These are phyloP conservation scores for Echinarachnius parma DNA, from an alignment of 53 echinoderm and acorn worm genomes.

Conservation along the genomic window DNA sequence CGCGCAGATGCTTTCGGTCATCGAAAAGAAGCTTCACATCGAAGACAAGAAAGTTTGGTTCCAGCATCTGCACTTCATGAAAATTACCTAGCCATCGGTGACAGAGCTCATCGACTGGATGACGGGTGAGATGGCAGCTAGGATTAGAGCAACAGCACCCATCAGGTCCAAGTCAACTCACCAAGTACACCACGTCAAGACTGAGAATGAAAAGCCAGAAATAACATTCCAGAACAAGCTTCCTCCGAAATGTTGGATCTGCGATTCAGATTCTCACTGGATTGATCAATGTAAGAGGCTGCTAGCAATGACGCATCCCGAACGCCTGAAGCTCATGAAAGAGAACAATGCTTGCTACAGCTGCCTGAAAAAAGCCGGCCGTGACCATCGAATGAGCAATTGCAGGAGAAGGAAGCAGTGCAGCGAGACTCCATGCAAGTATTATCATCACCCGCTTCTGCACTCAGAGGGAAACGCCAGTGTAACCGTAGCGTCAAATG, in stretches of 20 bases:
- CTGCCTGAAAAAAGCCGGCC: constrained; percentile 69
- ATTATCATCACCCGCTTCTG: constrained; percentile 47
- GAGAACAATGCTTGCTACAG: constrained; percentile 63
- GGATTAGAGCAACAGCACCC: constrained; percentile 57
- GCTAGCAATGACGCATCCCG: constrained; percentile 15
- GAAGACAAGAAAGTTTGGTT: constrained; percentile 45
- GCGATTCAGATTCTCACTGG: constrained; percentile 56
- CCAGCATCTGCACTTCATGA: not conserved
- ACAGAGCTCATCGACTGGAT: constrained; percentile 45
- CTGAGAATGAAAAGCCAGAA: not conserved
- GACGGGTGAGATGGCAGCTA: constrained; percentile 49
- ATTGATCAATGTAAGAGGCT: constrained; percentile 56
- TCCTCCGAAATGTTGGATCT: constrained; percentile 65
- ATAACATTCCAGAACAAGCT: not conserved
- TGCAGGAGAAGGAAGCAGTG: constrained; percentile 58
- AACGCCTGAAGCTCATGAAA: constrained; percentile 52
- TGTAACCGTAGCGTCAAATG: not conserved
- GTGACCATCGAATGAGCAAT: constrained; percentile 47
- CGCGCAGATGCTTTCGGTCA: constrained; percentile 8
- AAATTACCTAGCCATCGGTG: not conserved
- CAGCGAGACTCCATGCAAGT: constrained; percentile 45
- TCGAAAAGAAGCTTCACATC: constrained; percentile 25
- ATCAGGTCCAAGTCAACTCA: constrained; percentile 15
- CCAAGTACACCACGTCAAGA: constrained; percentile 3
- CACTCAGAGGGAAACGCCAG: constrained; percentile 17